Conservation (phyloP, 2,113 vertebrate genomes). For the Atlantisia rogersi region DNA sequence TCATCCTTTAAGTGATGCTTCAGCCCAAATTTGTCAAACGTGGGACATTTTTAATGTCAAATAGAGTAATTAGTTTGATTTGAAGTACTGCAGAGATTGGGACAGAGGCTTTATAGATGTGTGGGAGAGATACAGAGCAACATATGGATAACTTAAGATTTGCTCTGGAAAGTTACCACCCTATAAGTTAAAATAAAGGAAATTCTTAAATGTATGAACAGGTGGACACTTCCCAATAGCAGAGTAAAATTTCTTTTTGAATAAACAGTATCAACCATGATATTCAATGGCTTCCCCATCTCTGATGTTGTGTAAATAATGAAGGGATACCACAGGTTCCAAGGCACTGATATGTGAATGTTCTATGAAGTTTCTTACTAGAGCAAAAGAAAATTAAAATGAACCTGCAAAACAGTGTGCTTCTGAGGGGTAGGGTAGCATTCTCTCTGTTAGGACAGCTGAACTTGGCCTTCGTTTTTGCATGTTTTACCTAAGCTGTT, state of each 20-base stretch:
- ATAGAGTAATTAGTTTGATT: background rate
- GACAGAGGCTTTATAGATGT: background rate
- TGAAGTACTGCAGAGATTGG: background rate
- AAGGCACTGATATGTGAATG: background rate
- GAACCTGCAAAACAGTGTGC: background rate
- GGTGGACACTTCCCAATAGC: background rate
- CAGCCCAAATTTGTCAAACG: background rate
- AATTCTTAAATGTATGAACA: background rate
- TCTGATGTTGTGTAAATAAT: background rate
- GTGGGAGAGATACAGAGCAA: fast-evolving
- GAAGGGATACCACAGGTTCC: background rate
- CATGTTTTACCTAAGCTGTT: background rate
- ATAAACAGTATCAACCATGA: background rate
- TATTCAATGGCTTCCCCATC: background rate
- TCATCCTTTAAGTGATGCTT: background rate
- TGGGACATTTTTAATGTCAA: background rate
- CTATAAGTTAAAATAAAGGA: background rate
- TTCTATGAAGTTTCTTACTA: background rate
- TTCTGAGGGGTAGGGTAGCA: background rate
- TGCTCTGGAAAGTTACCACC: background rate
- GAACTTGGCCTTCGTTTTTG: background rate
- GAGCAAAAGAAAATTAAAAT: background rate
- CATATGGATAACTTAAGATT: background rate
- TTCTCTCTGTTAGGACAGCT: background rate
- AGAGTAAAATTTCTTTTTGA: background rate